These are phyloP conservation scores for Australoheros facetus DNA, from an alignment of 2,797 vertebrate species.

Conservation along the genomic window DNA sequence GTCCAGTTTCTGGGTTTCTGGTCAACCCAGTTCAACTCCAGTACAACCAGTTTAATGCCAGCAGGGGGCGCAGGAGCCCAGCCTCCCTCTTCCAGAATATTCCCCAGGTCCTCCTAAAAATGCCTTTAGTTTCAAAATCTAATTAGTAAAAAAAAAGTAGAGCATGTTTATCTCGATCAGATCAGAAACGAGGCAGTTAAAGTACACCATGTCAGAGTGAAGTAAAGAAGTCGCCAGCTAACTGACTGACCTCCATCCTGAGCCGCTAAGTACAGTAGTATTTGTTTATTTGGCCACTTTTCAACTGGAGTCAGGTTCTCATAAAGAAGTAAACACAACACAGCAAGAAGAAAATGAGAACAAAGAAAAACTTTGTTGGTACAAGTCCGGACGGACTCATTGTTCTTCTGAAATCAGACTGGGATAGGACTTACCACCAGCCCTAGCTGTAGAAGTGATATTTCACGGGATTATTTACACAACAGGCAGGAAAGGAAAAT, in stretches of 20 bases:
- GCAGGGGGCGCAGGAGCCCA: constrained; percentile 74
- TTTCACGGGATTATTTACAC: constrained; percentile 26
- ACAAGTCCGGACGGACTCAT: constrained; percentile 21
- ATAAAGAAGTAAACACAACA: not conserved
- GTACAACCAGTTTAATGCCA: constrained; percentile 74
- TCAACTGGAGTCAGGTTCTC: constrained; percentile 18
- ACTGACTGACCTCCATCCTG: constrained; percentile 21
- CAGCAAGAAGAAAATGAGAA: constrained; percentile 7
- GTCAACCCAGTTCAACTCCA: constrained; percentile 66
- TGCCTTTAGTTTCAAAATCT: not conserved
- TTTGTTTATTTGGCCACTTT: constrained; percentile 44
- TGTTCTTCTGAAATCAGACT: constrained; percentile 37
- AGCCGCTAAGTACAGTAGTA: constrained; percentile 31
- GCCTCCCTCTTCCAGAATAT: constrained; percentile 32
- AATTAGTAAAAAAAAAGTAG: constrained; percentile 12
- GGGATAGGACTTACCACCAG: constrained; percentile 6
- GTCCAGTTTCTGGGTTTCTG: constrained; percentile 32
- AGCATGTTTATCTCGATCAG: not conserved
- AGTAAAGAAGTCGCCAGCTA: constrained; percentile 3
- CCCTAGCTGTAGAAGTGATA: not conserved
- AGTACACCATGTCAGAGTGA: not conserved
- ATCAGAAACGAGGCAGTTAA: constrained; percentile 3
- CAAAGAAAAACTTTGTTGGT: constrained; percentile 1
- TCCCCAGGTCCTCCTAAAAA: constrained; percentile 30
- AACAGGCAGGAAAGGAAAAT: constrained; percentile 35